Percentiles rank a stretch among this genome's conserved stretches.
Evolutionary conservation across 2,888 invertebrate species (phyloP).

Genomic region (Cerceris rybyensis): DNA sequence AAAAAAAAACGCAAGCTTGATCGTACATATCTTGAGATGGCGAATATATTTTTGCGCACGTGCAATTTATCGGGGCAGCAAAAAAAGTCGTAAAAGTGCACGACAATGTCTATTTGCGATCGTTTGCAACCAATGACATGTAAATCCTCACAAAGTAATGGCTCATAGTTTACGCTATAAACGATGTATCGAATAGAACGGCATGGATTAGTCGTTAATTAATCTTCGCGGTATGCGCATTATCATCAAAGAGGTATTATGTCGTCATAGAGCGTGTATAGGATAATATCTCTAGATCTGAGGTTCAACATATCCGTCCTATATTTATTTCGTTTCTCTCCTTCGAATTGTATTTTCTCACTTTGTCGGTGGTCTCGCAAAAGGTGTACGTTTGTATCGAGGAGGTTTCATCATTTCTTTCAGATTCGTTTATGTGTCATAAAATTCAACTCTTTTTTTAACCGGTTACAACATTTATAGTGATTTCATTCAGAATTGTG

Average conservation of each 20-base stretch:
- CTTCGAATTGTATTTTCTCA: slow-evolving; percentile 36
- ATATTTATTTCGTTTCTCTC: slow-evolving; percentile 58
- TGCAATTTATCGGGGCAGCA: neutral
- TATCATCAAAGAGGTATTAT: slow-evolving; percentile 38
- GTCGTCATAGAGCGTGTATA: slow-evolving; percentile 46
- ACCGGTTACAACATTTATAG: too few species aligned
- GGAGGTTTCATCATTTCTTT: neutral
- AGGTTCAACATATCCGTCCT: slow-evolving; percentile 74
- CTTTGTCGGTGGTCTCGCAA: slow-evolving; percentile 12
- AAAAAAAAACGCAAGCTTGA: neutral
- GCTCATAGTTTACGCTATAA: slow-evolving; percentile 11
- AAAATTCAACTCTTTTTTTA: neutral
- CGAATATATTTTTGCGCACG: neutral
- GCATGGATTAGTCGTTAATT: neutral
- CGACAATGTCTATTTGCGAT: slow-evolving; percentile 9
- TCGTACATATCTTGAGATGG: neutral
- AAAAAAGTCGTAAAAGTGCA: neutral
- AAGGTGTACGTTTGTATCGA: neutral
- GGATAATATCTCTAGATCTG: slow-evolving; percentile 62
- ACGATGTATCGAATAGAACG: slow-evolving; percentile 4
- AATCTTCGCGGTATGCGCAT: slow-evolving; percentile 21
- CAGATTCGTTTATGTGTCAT: neutral
- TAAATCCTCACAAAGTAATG: slow-evolving; percentile 17
- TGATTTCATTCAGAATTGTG: neutral
- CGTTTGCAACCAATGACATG: slow-evolving; percentile 8